Conservation (phyloP, 1,140 invertebrate species). For the Drosophila bipectinata region DNA sequence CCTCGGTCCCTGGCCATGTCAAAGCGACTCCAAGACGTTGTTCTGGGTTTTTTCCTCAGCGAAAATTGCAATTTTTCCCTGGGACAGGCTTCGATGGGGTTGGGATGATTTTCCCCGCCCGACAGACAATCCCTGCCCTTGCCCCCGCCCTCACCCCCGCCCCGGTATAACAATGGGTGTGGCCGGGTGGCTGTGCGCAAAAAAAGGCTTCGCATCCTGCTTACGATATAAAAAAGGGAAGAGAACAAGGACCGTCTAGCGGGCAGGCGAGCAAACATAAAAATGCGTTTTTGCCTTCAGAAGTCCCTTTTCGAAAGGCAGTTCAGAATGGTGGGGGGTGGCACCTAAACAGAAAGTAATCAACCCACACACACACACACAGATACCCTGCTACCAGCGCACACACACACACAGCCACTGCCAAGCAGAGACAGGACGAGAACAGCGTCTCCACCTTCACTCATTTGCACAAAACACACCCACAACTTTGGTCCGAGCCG, state of each 20-base stretch:
- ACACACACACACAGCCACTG: conserved; percentile 18
- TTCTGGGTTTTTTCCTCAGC: conserved; percentile 67
- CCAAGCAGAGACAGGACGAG: conserved; percentile 34
- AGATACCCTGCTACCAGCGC: conserved; percentile 4
- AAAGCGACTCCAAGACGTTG: conserved; percentile 77
- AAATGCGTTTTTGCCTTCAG: conserved; percentile 77
- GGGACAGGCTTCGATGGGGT: conserved; percentile 33
- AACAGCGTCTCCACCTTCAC: conserved; percentile 52
- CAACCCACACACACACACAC: conserved; percentile 60
- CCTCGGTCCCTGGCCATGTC: conserved; percentile 54
- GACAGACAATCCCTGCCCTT: conserved; percentile 20
- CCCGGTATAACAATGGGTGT: conserved; percentile 3
- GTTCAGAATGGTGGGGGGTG: conserved; percentile 23
- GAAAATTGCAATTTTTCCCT: conserved; percentile 78
- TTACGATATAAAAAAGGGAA: conserved; percentile 28
- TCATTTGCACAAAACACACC: conserved; percentile 81
- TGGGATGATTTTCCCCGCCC: conserved; percentile 68
- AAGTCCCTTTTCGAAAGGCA: conserved; percentile 60
- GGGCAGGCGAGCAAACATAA: conserved; percentile 76
- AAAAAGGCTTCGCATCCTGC: conserved; percentile 74
- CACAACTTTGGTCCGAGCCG: conserved; percentile 73
- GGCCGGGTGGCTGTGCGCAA: conserved; percentile 11
- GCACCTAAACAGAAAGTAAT: conserved; percentile 81
- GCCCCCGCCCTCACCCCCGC: neutral
- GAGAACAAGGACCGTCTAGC: conserved; percentile 67